phyloP scores from a whole-genome alignment of 2,888 invertebrate genomes.

The Trissoscelio sp. region DNA sequence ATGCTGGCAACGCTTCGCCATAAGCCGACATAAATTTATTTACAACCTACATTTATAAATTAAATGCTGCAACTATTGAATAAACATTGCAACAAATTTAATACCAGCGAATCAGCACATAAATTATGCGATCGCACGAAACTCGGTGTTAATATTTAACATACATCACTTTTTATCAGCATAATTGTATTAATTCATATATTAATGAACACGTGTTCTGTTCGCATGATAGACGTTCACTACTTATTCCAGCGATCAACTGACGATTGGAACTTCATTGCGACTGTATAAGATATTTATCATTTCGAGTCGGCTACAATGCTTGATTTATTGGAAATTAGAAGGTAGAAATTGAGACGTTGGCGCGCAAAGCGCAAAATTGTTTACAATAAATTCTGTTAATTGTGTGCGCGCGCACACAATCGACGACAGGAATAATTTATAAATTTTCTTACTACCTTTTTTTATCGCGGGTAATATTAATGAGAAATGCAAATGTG shows the following conservation, averaged over 20 bases:
- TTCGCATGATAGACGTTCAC: constrained; percentile 31
- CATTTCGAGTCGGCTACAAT: constrained; percentile 34
- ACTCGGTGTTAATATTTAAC: neutral
- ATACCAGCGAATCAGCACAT: neutral
- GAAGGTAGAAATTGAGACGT: constrained; percentile 47
- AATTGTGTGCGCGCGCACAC: constrained; percentile 32
- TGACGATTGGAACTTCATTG: constrained; percentile 27
- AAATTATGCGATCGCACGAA: neutral
- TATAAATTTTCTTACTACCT: constrained; percentile 20
- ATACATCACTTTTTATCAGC: constrained; percentile 7
- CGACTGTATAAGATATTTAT: constrained; percentile 45
- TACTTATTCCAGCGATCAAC: constrained; percentile 30
- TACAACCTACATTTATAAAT: too few relatives aligned
- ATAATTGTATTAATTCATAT: constrained; percentile 30
- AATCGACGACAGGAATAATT: constrained; percentile 37
- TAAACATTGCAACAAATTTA: neutral
- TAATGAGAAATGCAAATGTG: constrained; percentile 41
- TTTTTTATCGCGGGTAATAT: constrained; percentile 33
- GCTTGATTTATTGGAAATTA: constrained; percentile 57
- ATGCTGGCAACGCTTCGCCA: too few relatives aligned
- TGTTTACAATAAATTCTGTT: constrained; percentile 51
- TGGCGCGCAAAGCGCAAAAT: constrained; percentile 12
- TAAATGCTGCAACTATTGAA: too few relatives aligned
- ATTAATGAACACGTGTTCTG: constrained; percentile 33
- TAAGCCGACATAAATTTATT: too few relatives aligned